Base-by-base conservation (phyloP, 2,797 vertebrate species). In the Chelon labrosus region DNA sequence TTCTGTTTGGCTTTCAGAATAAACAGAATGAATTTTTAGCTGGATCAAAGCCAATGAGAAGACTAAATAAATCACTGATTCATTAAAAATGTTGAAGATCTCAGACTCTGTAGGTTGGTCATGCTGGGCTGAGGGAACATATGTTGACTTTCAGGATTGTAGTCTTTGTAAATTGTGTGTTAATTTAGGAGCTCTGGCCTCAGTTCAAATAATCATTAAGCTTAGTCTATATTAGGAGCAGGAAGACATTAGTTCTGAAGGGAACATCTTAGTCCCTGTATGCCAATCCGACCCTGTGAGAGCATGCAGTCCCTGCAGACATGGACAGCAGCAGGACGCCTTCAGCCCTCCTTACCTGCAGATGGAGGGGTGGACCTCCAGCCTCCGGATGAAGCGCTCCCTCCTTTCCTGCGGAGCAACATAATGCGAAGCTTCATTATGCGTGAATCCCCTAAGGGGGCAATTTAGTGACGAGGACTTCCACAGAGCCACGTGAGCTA, bases 1-100 rank as follows among this genome's bases (percentile, higher is more conserved):
- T 98, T 98, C 97, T 98, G 97, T 94, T 99, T 99, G 86, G 97
- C 97, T 99, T 97, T 96, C 86, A 89, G 89, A 91, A 89, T 80
- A 88, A 94, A 95, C 88, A 96, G 81, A 96, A 92, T 85, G 85
- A 80, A 94, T 74, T 91, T 89, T 92, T 75, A 89, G 55, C 72
- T 51, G 13, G 17, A 55, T 13, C 65, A 44, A 66, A 65, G 49
- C 50, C 63, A 41, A 49, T 20, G 16, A 46, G 42, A 4, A n/a
- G 16, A 11, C 31, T 35, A 49, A 41, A 55, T 49, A 71, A 17
- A n/a, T 55, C 6, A 63, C 37, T 49, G 3, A n/a, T 50, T 71
- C 16, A 57, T 20, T 5, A 11, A 38, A 51, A 11, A 44, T 12
- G 4, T 47, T 35, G 53, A 5, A 31, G n/a, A 46, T 58, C 38